These are phyloP conservation scores for Crypturellus undulatus DNA, from an alignment of 2,113 vertebrate species.

Conservation along the genomic window DNA sequence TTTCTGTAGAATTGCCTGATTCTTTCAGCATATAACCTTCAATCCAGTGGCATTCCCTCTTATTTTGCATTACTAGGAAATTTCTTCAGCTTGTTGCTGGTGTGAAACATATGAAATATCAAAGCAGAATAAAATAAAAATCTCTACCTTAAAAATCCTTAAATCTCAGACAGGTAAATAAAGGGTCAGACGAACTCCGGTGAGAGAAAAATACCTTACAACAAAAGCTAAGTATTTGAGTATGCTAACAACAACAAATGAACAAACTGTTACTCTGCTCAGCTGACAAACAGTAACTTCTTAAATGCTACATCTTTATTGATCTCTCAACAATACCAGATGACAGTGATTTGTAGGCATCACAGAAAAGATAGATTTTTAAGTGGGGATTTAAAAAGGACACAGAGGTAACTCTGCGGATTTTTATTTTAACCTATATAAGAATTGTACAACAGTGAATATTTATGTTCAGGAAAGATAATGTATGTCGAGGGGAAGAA, in stretches of 20 bases:
- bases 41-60: background rate
- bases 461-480: background rate
- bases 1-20: background rate
- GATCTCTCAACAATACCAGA: background rate
- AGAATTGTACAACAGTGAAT: background rate
- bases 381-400: background rate
- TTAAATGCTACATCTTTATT: background rate
- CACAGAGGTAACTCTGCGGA: background rate
- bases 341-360: background rate
- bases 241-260: background rate
- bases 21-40: background rate
- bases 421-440: background rate
- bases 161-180: slow-evolving; percentile 11
- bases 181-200: background rate
- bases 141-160: background rate
- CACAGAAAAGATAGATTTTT: background rate
- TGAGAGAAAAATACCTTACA: background rate
- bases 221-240: background rate
- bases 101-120: background rate
- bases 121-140: background rate
- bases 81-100: background rate
- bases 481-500: background rate
- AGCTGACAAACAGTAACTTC: background rate
- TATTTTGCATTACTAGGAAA: background rate
- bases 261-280: background rate